phyloP scores from a whole-genome alignment of 2,888 invertebrate species.

The Apeira syringaria region DNA sequence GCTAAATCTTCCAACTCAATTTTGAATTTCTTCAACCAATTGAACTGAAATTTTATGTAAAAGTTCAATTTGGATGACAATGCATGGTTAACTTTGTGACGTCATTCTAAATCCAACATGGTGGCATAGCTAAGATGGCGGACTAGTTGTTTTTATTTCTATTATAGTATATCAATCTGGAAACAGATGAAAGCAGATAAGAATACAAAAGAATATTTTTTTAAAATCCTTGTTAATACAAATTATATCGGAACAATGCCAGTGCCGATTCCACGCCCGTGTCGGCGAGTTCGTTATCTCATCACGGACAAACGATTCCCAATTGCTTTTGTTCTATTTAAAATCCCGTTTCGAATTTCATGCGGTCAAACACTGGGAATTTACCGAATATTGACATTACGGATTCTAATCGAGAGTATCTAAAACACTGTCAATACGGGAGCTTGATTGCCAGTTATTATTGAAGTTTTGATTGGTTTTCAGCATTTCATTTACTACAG shows the following conservation, averaged over 20 bases:
- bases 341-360: conserved; percentile 21
- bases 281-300: conserved; percentile 24
- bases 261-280: conserved; percentile 34
- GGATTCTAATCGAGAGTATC: background rate
- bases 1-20: too few relatives aligned
- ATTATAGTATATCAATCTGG: too few relatives aligned
- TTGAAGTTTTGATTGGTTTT: background rate
- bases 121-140: too few relatives aligned
- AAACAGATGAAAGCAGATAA: too few relatives aligned
- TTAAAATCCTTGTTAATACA: background rate
- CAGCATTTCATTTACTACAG: too few relatives aligned
- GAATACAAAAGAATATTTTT: too few relatives aligned
- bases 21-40: too few relatives aligned
- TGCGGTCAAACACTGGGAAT: conserved; percentile 1
- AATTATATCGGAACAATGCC: conserved; percentile 21
- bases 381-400: background rate
- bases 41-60: too few relatives aligned
- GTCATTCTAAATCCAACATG: too few relatives aligned
- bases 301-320: conserved; percentile 45
- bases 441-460: background rate
- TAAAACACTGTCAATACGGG: background rate
- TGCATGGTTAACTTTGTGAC: too few relatives aligned
- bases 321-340: conserved; percentile 46
- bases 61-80: too few relatives aligned
- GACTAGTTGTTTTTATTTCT: too few relatives aligned